Evolutionary conservation across 2,888 invertebrate species (phyloP), one percentile per base, ranked within the genome.

Genomic region (Morinoia aosen): DNA sequence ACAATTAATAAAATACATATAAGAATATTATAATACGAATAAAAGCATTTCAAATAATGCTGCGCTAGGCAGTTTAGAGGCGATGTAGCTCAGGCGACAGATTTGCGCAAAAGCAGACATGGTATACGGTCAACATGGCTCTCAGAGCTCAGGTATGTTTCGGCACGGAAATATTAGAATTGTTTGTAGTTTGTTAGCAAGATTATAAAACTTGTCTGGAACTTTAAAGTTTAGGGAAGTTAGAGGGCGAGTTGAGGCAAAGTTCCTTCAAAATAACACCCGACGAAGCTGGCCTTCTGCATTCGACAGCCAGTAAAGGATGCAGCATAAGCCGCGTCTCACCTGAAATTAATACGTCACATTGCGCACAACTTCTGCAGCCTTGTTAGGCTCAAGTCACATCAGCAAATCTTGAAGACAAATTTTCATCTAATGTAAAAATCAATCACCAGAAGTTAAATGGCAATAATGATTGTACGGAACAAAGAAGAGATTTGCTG

Each of bases 121-220:
- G 76, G 33, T 76, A 33, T 25, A 76, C 76, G 76, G 76, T 76
- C 76, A 76, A 76, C 16, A 76, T 76, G 76, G 76, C 33, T 76
- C 12, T 33, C 25, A 33, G 8, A 76, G 76, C 76, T 76, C 76
- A 76, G 76, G 76, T 76, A 76, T 76, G 76, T 76, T 76, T 76
- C 76, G 76, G 76, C 19, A 76, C 2, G n/a, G 33, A 93, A 93
- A n/a, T 93, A 93, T 93, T 57, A 93, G 93, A 93, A 93, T 93
- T 57, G 93, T 93, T 93, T 39, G 11, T 33, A 93, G 93, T 93
- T 90, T 93, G 93, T 93, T 93, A 93, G 93, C 40, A 16, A 58
- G 93, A 93, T 93, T 93, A 57, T 56, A 93, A 57, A 48, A 93
- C 93, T 93, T 93, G 39, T 90, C 48, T 90, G 39, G 90, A 48